Conservation (phyloP, 2,797 vertebrate species). For the Novumbra hubbsi region DNA sequence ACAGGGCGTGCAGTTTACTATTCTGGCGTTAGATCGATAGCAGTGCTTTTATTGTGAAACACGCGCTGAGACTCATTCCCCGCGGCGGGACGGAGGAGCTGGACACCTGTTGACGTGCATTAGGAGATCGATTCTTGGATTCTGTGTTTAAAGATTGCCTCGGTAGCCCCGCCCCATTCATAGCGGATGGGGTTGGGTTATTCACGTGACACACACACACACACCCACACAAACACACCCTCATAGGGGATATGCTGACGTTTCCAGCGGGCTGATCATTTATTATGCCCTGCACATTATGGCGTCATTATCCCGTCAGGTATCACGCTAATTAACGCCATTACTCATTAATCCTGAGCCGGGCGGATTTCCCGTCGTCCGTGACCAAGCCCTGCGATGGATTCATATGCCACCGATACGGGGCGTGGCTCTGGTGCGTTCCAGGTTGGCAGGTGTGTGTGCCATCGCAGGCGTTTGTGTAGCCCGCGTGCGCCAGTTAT, state of each 20-base stretch:
- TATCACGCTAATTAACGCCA: not conserved
- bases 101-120: slow-evolving; percentile 1
- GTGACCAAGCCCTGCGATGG: not conserved
- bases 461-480: not conserved
- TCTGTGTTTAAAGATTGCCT: slow-evolving; percentile 40
- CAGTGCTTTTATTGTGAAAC: slow-evolving; percentile 2
- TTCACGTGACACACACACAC: slow-evolving; percentile 4
- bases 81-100: slow-evolving; percentile 3
- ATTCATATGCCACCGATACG: not conserved
- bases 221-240: not conserved
- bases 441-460: not conserved
- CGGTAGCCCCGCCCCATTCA: slow-evolving; percentile 32
- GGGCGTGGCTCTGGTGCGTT: not conserved
- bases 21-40: not conserved
- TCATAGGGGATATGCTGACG: slow-evolving; percentile 58
- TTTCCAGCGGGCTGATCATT: slow-evolving; percentile 60
- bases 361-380: not conserved
- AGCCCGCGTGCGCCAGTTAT: slow-evolving; percentile 15
- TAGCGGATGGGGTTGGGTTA: slow-evolving; percentile 34
- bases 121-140: slow-evolving; percentile 29
- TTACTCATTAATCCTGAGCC: not conserved
- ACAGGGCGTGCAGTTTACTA: not conserved
- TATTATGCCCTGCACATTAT: slow-evolving; percentile 68
- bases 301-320: slow-evolving; percentile 63
- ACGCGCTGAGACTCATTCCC: not conserved